Base-by-base conservation (phyloP, 2,797 vertebrate species). In the Agapornis canus region DNA sequence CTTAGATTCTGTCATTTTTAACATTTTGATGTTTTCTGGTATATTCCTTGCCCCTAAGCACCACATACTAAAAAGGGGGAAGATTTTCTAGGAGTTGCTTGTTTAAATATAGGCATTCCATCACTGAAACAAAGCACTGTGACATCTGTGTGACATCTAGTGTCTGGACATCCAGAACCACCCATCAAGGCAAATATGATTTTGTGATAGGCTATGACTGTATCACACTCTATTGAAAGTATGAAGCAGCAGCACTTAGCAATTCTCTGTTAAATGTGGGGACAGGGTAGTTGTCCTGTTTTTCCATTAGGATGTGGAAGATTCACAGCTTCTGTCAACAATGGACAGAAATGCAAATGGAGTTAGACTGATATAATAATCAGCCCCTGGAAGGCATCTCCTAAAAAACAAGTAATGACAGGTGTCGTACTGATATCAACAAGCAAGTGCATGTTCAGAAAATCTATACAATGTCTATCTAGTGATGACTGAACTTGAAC, bases 321-420 rank as follows among this genome's bases (percentile, higher is more conserved):
- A 91, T 82, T 94, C 80, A 92, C 88, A 94, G 78, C 32, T 87
- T 80, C 85, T 89, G 86, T 93, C 72, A 92, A 72, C 77, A 89
- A 51, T 7, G 70, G 82, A 82, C 86, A 96, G 75, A 90, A 91
- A 72, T 56, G 48, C 60, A 91, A 70, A 96, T 5, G 12, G 72
- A 88, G 51, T 73, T 90, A 80, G 83, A 94, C 75, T 73, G 79
- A 80, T 96, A 97, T 84, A 64, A 82, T 69, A 71, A 90, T 77
- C 70, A 90, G 39, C 32, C 75, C 72, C 95, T 85, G 81, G 63
- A 94, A 94, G 95, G 90, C 95, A 93, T 93, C 69, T 95, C 61
- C 68, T 69, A 83, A 95, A 82, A 92, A 94, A 97, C 87, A 83
- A 95, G 73, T 84, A 94, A 95, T 94, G 95, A 95, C 91, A 94